These are phyloP conservation scores for Gymnocheta viridis DNA, from an alignment of 2,888 invertebrate genomes.

Conservation along the genomic window DNA sequence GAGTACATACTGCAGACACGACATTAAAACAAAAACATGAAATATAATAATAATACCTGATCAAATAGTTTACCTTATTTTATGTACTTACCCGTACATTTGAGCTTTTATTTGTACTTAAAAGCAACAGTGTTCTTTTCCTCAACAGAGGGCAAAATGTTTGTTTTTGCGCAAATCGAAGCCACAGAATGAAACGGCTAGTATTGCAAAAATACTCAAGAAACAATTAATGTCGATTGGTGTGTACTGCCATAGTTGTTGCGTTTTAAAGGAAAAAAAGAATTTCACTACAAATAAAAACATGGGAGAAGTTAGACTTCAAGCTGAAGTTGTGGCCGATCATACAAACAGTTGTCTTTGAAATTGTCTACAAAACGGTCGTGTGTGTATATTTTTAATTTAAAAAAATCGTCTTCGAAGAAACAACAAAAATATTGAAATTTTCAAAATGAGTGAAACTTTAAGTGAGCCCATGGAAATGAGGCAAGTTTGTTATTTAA, in stretches of 20 bases:
- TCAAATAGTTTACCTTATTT: conserved; percentile 35
- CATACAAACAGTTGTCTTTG: conserved; percentile 44
- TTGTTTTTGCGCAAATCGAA: conserved; percentile 50
- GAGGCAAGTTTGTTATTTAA: conserved; percentile 59
- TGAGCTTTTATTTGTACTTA: conserved; percentile 44
- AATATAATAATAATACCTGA: conserved; percentile 23
- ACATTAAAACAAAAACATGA: conserved; percentile 13
- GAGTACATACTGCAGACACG: not conserved
- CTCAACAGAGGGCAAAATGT: not conserved
- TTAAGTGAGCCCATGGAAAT: conserved; percentile 66
- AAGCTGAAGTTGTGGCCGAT: conserved; percentile 22
- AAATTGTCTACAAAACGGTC: conserved; percentile 46
- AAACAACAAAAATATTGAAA: not conserved
- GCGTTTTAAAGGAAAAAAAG: conserved; percentile 39
- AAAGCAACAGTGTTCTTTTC: not conserved
- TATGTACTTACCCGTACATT: not conserved
- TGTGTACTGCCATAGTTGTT: not conserved
- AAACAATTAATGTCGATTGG: conserved; percentile 53
- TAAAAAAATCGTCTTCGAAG: not conserved
- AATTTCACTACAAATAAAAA: conserved; percentile 64
- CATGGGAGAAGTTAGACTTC: conserved; percentile 52
- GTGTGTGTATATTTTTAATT: not conserved
- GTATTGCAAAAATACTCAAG: conserved; percentile 56
- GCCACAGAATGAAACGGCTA: conserved; percentile 59
- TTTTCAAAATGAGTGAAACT: conserved; percentile 48